phyloP scores from a whole-genome alignment of 2,113 vertebrate genomes.

The Redunca redunca region DNA sequence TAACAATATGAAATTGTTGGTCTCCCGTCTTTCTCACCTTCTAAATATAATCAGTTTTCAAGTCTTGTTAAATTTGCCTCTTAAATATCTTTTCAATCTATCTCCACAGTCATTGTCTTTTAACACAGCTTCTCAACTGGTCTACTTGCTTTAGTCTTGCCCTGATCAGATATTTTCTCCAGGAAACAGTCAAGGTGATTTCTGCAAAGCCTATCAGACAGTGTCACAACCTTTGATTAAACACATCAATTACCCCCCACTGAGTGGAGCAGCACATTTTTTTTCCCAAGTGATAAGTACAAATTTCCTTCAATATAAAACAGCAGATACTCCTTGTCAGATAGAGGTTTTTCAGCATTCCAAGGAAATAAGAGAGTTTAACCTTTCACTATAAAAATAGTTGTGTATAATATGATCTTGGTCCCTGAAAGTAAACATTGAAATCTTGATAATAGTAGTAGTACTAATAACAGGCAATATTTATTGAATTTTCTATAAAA shows the following conservation, averaged over 20 bases:
- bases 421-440: not conserved
- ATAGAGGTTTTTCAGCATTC: not conserved
- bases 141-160: not conserved
- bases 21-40: not conserved
- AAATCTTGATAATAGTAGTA: not conserved
- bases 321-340: not conserved
- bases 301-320: not conserved
- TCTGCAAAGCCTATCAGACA: not conserved
- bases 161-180: not conserved
- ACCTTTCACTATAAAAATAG: not conserved
- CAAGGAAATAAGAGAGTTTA: not conserved
- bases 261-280: not conserved
- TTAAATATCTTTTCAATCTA: not conserved
- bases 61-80: not conserved
- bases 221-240: not conserved
- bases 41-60: not conserved
- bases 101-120: not conserved
- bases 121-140: not conserved
- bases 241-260: not conserved
- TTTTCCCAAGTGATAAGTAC: slow-evolving; percentile 2
- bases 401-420: not conserved
- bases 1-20: not conserved
- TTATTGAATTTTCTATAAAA: not conserved
- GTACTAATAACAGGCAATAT: not conserved
- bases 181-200: not conserved